phyloP scores from a whole-genome alignment of 1,140 invertebrate species.

The Bradysia coprophila region DNA sequence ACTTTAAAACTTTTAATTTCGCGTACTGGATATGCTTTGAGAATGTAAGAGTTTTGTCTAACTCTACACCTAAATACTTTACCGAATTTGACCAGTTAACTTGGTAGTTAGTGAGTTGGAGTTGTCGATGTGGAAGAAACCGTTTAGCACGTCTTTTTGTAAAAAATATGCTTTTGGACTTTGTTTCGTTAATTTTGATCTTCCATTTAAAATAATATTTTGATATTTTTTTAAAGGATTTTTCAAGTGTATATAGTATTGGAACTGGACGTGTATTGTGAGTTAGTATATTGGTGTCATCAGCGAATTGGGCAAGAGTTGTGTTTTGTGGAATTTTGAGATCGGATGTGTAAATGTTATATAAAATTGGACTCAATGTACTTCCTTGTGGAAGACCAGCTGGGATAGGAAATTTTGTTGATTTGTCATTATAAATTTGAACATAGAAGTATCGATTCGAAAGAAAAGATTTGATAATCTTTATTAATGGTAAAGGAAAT shows the following conservation, averaged over 20 bases:
- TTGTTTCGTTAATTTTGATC: neutral
- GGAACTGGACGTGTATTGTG: neutral
- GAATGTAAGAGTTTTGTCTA: too few species aligned
- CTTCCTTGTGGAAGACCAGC: neutral
- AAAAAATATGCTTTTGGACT: neutral
- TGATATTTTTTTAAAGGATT: neutral
- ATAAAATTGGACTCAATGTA: neutral
- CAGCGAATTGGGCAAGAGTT: neutral
- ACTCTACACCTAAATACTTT: too few species aligned
- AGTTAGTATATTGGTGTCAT: neutral
- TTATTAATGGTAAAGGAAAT: neutral
- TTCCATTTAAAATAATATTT: neutral
- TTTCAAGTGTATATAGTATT: neutral
- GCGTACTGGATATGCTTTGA: too few species aligned
- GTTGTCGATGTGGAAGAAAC: too few species aligned
- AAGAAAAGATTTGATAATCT: neutral
- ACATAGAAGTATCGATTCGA: neutral
- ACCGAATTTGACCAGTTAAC: too few species aligned
- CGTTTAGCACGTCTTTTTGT: neutral
- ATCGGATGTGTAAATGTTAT: neutral
- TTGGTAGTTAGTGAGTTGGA: too few species aligned
- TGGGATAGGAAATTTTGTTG: neutral
- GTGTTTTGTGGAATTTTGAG: neutral
- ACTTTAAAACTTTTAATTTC: too few species aligned
- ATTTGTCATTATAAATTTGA: neutral